Conservation (phyloP, 2,797 vertebrate genomes). For the Molossus alvarezi region DNA sequence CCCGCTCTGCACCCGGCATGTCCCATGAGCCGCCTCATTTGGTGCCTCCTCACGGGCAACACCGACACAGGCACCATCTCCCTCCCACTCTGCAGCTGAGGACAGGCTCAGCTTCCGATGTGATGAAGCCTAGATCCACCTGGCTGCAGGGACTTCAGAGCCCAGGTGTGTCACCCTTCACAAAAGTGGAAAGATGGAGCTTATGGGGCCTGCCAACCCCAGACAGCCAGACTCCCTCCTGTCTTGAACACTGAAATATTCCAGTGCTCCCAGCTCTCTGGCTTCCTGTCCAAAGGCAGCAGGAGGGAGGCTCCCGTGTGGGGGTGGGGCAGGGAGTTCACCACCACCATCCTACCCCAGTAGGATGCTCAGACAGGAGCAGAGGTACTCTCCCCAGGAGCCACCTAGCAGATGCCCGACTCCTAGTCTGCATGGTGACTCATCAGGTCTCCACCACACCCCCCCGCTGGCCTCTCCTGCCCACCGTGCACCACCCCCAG, state of each 20-base stretch:
- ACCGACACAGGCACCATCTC: not conserved
- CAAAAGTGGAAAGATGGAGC: not conserved
- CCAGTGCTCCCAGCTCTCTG: not conserved
- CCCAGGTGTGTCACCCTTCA: not conserved
- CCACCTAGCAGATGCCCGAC: not conserved
- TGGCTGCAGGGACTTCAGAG: not conserved
- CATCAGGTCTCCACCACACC: accelerated
- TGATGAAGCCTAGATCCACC: not conserved
- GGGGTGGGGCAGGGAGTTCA: not conserved
- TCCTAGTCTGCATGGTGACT: not conserved
- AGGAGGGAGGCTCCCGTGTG: no score
- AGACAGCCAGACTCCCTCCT: not conserved
- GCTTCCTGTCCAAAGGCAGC: not conserved
- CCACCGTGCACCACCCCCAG: not conserved
- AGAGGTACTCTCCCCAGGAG: not conserved
- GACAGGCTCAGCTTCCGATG: not conserved
- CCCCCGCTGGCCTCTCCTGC: not conserved
- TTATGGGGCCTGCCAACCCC: not conserved
- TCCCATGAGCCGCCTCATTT: not conserved
- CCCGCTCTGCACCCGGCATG: not conserved
- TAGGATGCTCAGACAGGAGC: not conserved
- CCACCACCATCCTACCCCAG: not conserved
- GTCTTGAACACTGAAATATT: not conserved
- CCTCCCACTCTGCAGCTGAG: not conserved
- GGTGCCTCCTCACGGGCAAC: not conserved